A percentile compares a stretch with the other conserved stretches of the same genome.
These are phyloP conservation scores for Formica exsecta DNA, from an alignment of 1,140 invertebrate species.

Conservation along the genomic window DNA sequence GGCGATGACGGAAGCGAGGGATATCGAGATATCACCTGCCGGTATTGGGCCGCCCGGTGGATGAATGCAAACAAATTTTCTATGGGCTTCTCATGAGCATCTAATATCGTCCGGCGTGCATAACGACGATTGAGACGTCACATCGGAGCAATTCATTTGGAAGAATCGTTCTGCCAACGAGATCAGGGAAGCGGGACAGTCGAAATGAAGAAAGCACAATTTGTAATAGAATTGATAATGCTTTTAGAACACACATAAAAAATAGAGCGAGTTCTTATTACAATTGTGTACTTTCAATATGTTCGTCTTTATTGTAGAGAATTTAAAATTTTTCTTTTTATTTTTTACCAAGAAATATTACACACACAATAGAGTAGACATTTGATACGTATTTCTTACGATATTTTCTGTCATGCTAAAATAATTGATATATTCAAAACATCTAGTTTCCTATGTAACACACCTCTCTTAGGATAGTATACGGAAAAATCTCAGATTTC, in stretches of 20 bases:
- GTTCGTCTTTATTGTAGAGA: neutral
- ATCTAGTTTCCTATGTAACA: neutral
- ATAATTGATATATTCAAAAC: constrained; percentile 22
- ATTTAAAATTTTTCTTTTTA: neutral
- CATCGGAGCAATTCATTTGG: constrained; percentile 80
- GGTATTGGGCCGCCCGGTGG: constrained; percentile 7
- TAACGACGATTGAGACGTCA: constrained; percentile 73
- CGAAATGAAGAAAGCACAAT: neutral
- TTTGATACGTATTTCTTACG: neutral
- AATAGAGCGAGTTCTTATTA: constrained; percentile 3
- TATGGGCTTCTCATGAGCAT: constrained; percentile 80
- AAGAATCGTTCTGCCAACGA: constrained; percentile 62
- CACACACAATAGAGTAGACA: neutral
- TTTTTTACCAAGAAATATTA: neutral
- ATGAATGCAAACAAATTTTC: constrained; percentile 85
- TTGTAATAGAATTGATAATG: constrained; percentile 13
- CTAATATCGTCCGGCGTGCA: constrained; percentile 77
- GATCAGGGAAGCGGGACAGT: neutral
- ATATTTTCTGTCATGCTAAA: neutral
- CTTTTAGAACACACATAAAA: neutral
- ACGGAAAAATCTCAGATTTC: constrained; percentile 36
- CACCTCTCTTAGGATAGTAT: neutral
- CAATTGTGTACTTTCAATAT: neutral
- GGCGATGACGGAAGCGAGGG: constrained; percentile 54
- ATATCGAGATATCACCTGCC: constrained; percentile 78